Evolutionary conservation across 2,113 vertebrate species (phyloP), one percentile per base, ranked within the genome.

Genomic region (Rhineura floridana): DNA sequence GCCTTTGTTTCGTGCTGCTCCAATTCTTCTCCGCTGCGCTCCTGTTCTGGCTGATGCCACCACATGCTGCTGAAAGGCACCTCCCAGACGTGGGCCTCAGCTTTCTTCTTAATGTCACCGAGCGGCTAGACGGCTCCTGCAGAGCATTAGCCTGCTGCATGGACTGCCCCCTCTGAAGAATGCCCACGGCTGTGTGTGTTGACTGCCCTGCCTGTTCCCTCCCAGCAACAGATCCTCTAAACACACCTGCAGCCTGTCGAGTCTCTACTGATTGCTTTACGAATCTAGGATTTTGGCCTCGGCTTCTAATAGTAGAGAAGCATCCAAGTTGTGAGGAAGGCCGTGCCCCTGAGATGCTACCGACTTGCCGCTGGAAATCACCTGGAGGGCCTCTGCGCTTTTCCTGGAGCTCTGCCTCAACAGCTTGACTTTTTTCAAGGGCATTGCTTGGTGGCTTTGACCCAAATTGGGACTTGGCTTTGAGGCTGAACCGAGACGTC

Each of bases 341-440:
- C 69, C 17, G 75, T 36, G 42, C 39, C 0, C 1, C 90, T 5
- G 11, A 7, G 59, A 10, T 3, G 42, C 88, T 91, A 67, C 2
- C 48, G 23, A 8, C 89, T 59, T 23, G 55, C 42, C 70, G 94
- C 63, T 76, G 39, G 70, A 81, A 72, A 69, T 3, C 8, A 3
- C 4, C n/a, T 36, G 65, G 65, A 10, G 72, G 30, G 42, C 88
- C 95, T 39, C 17, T 28, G 33, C 82, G 52, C 17, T 81, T 78
- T 25, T 80, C 72, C 39, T 6, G 84, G 70, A 21, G 8, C 0
- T 30, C 75, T 36, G 76, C 73, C 73, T 89, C 85, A 39, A 90
- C 73, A 69, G 78, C 23, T 67, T 91, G 83, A 81, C 86, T 90
- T 92, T 93, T 48, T 10, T 87, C 78, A 91, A 81, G 4, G 0